phyloP scores from a whole-genome alignment of 1,140 invertebrate genomes.

The Glossosoma conforme region DNA sequence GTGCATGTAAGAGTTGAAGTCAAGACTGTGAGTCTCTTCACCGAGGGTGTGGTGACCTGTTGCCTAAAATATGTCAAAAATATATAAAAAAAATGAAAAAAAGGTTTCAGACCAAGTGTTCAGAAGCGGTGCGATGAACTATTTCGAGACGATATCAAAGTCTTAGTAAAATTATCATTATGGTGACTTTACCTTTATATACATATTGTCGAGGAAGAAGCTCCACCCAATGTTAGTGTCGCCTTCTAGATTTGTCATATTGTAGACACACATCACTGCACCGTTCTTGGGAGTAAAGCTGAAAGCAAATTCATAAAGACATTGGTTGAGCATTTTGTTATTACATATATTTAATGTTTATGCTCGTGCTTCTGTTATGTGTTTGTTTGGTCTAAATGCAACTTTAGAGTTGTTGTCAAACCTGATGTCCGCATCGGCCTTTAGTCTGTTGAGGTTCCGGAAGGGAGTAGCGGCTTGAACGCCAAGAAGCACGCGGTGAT shows the following conservation, averaged over 20 bases:
- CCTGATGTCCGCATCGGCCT: conserved; percentile 42
- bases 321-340: not conserved
- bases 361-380: no score
- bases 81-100: not conserved
- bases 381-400: conserved; percentile 8
- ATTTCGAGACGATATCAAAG: not conserved
- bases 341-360: conserved; percentile 1
- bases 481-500: conserved; percentile 36
- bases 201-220: conserved; percentile 41
- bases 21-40: conserved; percentile 37
- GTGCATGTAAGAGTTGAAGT: conserved; percentile 44
- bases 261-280: conserved; percentile 42
- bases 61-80: conserved; percentile 32
- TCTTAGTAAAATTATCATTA: not conserved
- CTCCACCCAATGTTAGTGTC: conserved; percentile 47
- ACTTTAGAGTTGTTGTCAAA: conserved; percentile 22
- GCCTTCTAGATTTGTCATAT: conserved; percentile 42
- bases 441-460: conserved; percentile 36
- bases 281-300: conserved; percentile 46
- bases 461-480: conserved; percentile 42
- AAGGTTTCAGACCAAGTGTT: conserved; percentile 1
- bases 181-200: conserved; percentile 36
- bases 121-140: not conserved
- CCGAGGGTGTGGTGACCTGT: conserved; percentile 40
- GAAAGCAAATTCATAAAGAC: conserved; percentile 23